phyloP scores from a whole-genome alignment of 1,140 invertebrate species.

The Centruroides sculpturatus region DNA sequence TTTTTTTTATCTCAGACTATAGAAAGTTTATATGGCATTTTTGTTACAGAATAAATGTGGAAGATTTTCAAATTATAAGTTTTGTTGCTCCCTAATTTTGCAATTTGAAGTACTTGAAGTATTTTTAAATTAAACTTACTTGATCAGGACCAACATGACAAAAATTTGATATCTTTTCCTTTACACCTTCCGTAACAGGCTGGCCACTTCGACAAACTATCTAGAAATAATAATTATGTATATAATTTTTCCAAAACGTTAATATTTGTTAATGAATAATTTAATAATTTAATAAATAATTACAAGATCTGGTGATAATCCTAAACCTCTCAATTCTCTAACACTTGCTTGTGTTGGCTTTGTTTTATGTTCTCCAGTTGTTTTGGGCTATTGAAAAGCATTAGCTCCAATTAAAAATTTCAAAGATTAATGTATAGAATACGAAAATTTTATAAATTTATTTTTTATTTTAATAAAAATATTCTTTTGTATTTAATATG shows the following conservation, averaged over 20 bases:
- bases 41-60: no score
- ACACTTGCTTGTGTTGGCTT: constrained; percentile 97
- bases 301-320: constrained; percentile 82
- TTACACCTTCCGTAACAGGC: constrained; percentile 59
- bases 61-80: no score
- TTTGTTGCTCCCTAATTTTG: no score
- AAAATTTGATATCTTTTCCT: constrained; percentile 92
- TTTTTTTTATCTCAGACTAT: no score
- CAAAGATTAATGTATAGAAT: no score
- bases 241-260: not conserved
- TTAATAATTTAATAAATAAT: constrained; percentile 9
- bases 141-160: constrained; percentile 88
- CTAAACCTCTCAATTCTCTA: constrained; percentile 74
- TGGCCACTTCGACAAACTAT: constrained; percentile 87
- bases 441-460: no score
- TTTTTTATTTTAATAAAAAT: no score
- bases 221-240: constrained; percentile 18
- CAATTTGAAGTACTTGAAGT: no score
- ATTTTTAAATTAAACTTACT: constrained; percentile 23
- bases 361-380: constrained; percentile 85
- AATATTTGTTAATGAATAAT: not conserved
- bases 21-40: no score
- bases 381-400: no score
- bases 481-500: no score
- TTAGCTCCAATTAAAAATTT: no score